Conservation (phyloP, 53 echinoderm and acorn worm species). For the Echinometra lucunter region DNA sequence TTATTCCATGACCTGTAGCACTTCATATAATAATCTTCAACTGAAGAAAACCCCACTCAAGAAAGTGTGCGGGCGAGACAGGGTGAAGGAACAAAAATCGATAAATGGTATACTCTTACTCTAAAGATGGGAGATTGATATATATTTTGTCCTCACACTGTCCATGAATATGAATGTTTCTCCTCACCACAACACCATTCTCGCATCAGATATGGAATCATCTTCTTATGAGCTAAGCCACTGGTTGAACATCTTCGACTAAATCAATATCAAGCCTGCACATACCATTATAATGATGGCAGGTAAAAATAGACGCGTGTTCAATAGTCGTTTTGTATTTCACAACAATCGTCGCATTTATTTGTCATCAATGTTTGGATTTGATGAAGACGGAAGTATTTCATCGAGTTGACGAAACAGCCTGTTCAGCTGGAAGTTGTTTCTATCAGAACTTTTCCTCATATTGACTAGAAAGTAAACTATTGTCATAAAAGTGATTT, state of each 20-base stretch:
- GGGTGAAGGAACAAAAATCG: slow-evolving; percentile 56
- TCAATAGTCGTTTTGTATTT: background rate
- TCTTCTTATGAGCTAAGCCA: slow-evolving; percentile 21
- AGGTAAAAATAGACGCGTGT: slow-evolving; percentile 13
- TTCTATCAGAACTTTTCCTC: too few species aligned
- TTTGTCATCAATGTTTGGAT: background rate
- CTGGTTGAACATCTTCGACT: slow-evolving; percentile 27
- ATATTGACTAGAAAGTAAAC: too few species aligned
- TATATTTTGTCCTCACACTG: slow-evolving; percentile 67
- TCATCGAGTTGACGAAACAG: too few species aligned
- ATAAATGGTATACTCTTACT: slow-evolving; percentile 59
- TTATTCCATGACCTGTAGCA: too few species aligned
- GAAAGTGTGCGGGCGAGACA: slow-evolving; percentile 39
- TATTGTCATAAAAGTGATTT: too few species aligned
- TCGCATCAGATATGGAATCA: background rate
- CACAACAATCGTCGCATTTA: slow-evolving; percentile 37
- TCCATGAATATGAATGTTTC: slow-evolving; percentile 56
- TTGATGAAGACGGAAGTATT: too few species aligned
- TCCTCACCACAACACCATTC: slow-evolving; percentile 9
- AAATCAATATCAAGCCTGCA: background rate
- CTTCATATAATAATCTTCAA: background rate
- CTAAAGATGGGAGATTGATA: slow-evolving; percentile 61
- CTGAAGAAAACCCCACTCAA: slow-evolving; percentile 3
- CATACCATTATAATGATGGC: slow-evolving; percentile 24
- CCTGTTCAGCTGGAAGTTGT: too few species aligned